Base-by-base conservation (phyloP, 2,888 invertebrate species). In the Anoplius nigerrimus region DNA sequence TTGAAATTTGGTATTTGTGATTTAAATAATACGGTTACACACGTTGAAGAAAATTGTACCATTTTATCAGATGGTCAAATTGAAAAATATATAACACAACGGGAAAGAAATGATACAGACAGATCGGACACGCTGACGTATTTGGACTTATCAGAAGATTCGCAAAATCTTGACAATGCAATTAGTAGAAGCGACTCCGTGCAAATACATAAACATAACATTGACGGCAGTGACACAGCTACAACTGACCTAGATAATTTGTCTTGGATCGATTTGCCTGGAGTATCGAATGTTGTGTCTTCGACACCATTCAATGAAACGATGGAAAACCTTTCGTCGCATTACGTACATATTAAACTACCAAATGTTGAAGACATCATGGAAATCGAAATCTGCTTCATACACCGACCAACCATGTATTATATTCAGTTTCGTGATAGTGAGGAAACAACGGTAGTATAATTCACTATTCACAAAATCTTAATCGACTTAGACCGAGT, bases 401-500 rank as follows among this genome's bases (percentile, higher is more conserved):
- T 46, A 8, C 55, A 34, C 15, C 11, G 18, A 13, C 2, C 59
- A 0, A 69, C 53, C 6, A 48, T 11, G 0, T 73, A 66, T 13
- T 61, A 54, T 2, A 68, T 68, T 0, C 78, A 75, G 2, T 16
- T 80, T 13, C 55, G 57, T n/a, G 66, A 74, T 55, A 80, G 80
- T 22, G 8, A 1, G 20, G 66, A 80, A 6, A 63, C 51, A 1
- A 0, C 18, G 62, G 76, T 74, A 77, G 20, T n/a, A n/a, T n/a
- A 48, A 11, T 34, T 34, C 24, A 4, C 6, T 6, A 24, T 24
- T 45, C 45, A 11, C 11, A 11, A 3, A 48, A 18, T 13, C 1
- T n/a, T n/a, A n/a, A 5, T 48, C 5, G 48, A 4, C n/a, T 48
- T 48, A n/a, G n/a, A n/a, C n/a, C n/a, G n/a, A n/a, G n/a, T n/a